These are phyloP conservation scores for Orycteropus afer DNA, from an alignment of 2,113 vertebrate genomes.

Conservation along the genomic window DNA sequence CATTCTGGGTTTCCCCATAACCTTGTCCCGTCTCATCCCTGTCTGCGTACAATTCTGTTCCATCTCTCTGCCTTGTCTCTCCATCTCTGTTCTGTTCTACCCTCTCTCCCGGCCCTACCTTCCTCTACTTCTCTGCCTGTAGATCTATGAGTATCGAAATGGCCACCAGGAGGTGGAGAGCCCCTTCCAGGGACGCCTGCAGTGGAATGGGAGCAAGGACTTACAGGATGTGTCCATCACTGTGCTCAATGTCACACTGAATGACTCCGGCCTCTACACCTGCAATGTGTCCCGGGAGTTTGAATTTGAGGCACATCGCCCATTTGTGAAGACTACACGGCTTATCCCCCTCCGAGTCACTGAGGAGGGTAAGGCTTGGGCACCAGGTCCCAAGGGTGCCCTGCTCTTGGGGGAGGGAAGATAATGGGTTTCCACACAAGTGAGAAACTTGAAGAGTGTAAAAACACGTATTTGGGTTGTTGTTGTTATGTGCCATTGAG, in stretches of 20 bases:
- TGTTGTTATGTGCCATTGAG: no score
- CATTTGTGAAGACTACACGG: constrained; percentile 80
- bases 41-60: not conserved
- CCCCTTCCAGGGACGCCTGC: constrained; percentile 90
- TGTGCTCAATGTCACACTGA: constrained; percentile 90
- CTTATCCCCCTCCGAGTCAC: constrained; percentile 91
- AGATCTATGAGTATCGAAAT: constrained; percentile 91
- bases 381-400: fast-evolving
- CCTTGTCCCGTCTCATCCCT: not conserved
- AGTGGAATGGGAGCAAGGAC: constrained; percentile 95
- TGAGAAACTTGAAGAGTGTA: not conserved
- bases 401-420: not conserved
- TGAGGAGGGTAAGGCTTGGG: constrained; percentile 87
- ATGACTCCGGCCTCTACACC: constrained; percentile 92
- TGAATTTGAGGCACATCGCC: constrained; percentile 90
- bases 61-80: not conserved
- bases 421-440: not conserved
- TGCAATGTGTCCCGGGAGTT: constrained; percentile 92
- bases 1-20: not conserved
- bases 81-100: not conserved
- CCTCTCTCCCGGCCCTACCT: not conserved
- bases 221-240: constrained; percentile 95
- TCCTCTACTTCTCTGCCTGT: constrained; percentile 27
- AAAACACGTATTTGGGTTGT: no score
- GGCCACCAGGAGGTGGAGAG: constrained; percentile 79